Percentiles rank a stretch among this genome's conserved stretches.
These are phyloP conservation scores for Drepana falcataria DNA, from an alignment of 2,888 invertebrate species.

Conservation along the genomic window DNA sequence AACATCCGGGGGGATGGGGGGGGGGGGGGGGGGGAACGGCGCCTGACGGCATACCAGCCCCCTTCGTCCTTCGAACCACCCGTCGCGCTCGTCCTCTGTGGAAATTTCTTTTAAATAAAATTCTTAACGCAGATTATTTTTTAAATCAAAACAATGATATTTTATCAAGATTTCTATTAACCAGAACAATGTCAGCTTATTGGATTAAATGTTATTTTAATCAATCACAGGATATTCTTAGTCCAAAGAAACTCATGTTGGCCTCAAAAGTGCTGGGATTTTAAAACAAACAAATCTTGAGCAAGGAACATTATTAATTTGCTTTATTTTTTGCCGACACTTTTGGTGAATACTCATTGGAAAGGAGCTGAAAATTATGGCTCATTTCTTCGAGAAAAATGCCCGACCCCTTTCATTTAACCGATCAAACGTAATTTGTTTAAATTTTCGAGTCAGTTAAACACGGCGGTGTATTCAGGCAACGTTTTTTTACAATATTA, in stretches of 20 bases:
- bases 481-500: constrained; percentile 10
- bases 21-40: not conserved
- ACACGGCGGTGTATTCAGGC: constrained; percentile 5
- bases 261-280: not conserved
- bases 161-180: no score
- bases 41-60: constrained; percentile 4
- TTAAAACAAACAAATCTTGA: not conserved
- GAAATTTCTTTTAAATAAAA: constrained; percentile 39
- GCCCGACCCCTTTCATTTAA: constrained; percentile 14
- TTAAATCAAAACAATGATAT: not conserved
- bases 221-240: not conserved
- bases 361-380: constrained; percentile 14
- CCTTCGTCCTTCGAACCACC: constrained; percentile 1
- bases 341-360: constrained; percentile 9
- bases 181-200: not conserved
- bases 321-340: constrained; percentile 3
- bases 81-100: constrained; percentile 13
- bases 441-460: constrained; percentile 12
- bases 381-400: constrained; percentile 11
- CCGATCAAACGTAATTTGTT: constrained; percentile 19
- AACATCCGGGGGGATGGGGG: constrained; percentile 33
- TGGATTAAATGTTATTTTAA: not conserved
- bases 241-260: not conserved
- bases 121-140: constrained; percentile 20
- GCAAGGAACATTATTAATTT: not conserved